Conservation (phyloP, 2,113 vertebrate genomes). For the Triplophysa rosa region DNA sequence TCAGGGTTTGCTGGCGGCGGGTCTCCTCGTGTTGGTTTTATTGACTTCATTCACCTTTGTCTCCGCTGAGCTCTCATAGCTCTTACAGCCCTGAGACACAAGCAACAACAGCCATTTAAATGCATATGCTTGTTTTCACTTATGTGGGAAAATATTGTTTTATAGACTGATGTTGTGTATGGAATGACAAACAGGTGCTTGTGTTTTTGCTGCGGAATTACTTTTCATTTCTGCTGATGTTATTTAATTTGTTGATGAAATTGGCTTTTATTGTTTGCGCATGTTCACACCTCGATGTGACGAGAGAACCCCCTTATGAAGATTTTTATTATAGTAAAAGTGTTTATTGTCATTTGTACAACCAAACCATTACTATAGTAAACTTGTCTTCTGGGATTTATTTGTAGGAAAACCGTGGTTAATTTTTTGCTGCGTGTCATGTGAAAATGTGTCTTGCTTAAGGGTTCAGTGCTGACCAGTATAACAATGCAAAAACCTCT, state of each 20-base stretch:
- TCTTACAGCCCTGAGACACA: conserved; percentile 6
- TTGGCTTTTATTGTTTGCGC: neutral
- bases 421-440: neutral
- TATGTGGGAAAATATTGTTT: conserved; percentile 24
- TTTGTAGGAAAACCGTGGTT: too few species aligned
- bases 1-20: neutral
- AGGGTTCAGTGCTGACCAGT: too few species aligned
- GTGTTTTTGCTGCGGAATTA: conserved; percentile 38
- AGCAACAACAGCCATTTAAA: conserved; percentile 39
- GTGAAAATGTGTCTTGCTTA: neutral
- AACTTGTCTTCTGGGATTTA: too few species aligned
- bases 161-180: conserved; percentile 6
- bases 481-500: too few species aligned
- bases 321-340: neutral
- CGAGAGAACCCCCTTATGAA: neutral
- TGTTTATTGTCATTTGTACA: too few species aligned
- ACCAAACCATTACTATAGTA: too few species aligned
- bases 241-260: conserved; percentile 42
- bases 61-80: neutral
- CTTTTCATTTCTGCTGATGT: conserved; percentile 28
- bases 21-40: neutral
- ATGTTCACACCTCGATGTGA: conserved; percentile 6
- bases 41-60: neutral
- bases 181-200: conserved; percentile 24
- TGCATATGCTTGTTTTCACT: conserved; percentile 24